Evolutionary conservation across 2,113 vertebrate species (phyloP).

Genomic region (Muscicapa adusta): DNA sequence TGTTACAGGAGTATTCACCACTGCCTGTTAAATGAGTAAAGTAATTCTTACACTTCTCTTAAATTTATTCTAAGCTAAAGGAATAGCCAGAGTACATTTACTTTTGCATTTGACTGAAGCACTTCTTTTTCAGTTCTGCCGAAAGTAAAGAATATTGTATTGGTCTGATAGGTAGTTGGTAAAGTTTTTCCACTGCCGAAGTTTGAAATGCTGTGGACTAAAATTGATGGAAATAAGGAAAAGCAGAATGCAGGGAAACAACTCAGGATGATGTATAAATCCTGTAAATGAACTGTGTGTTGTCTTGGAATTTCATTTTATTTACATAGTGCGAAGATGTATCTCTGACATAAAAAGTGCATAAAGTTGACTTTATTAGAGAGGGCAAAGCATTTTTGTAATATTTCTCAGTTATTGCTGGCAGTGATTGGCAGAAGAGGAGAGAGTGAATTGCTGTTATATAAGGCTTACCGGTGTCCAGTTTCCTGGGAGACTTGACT

Average conservation of each 20-base stretch:
- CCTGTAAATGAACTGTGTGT: not conserved
- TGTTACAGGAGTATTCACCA: not conserved
- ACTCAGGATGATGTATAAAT: not conserved
- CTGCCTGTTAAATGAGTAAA: fast-evolving
- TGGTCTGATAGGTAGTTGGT: not conserved
- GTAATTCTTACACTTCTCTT: not conserved
- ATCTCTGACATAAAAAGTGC: not conserved
- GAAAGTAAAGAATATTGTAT: not conserved
- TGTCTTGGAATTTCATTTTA: not conserved
- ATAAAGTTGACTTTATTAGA: not conserved
- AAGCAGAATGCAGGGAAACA: not conserved
- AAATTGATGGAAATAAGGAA: not conserved
- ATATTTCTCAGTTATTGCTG: not conserved
- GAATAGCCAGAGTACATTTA: not conserved
- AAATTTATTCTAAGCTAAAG: not conserved
- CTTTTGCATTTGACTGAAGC: not conserved
- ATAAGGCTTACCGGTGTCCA: not conserved
- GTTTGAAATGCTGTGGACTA: not conserved
- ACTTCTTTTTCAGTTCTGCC: not conserved
- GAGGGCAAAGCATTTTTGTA: not conserved
- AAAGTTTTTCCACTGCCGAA: not conserved
- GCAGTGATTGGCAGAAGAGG: not conserved
- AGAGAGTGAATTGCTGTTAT: not conserved
- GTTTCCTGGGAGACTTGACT: not conserved
- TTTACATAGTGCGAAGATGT: not conserved